These are phyloP conservation scores for Sebastes cheni DNA, from an alignment of 2,797 vertebrate genomes.

Conservation along the genomic window DNA sequence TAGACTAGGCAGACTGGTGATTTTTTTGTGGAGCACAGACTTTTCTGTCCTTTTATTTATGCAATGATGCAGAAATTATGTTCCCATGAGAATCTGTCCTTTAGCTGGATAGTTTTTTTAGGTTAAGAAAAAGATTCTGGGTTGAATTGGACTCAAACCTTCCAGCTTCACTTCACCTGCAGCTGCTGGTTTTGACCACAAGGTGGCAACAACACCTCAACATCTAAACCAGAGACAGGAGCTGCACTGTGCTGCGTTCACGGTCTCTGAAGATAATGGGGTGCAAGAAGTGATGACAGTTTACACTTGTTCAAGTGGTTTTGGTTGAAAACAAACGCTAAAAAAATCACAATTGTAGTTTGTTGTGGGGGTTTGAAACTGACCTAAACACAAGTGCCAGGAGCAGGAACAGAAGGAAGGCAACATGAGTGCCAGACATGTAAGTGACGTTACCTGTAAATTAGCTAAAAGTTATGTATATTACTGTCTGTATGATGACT, in stretches of 20 bases:
- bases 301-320: not conserved
- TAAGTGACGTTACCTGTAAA: not conserved
- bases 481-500: not conserved
- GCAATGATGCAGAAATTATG: not conserved
- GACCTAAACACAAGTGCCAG: not conserved
- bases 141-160: not conserved
- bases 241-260: constrained; percentile 51
- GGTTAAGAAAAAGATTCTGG: not conserved
- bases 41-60: not conserved
- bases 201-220: constrained; percentile 61
- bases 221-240: constrained; percentile 6
- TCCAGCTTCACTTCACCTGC: not conserved
- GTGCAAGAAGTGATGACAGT: not conserved
- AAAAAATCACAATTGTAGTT: not conserved
- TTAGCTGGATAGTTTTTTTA: not conserved
- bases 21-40: not conserved
- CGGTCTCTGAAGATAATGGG: not conserved
- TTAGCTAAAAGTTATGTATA: not conserved
- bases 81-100: too few relatives aligned
- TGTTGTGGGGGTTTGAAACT: fast-evolving
- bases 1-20: too few relatives aligned
- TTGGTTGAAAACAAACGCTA: not conserved
- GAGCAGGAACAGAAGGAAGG: not conserved
- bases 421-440: not conserved
- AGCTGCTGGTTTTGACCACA: constrained; percentile 33